A percentile compares a stretch with the other conserved stretches of the same genome.
phyloP scores from a whole-genome alignment of 2,888 invertebrate genomes.

The Megaustenia siamemsis region DNA sequence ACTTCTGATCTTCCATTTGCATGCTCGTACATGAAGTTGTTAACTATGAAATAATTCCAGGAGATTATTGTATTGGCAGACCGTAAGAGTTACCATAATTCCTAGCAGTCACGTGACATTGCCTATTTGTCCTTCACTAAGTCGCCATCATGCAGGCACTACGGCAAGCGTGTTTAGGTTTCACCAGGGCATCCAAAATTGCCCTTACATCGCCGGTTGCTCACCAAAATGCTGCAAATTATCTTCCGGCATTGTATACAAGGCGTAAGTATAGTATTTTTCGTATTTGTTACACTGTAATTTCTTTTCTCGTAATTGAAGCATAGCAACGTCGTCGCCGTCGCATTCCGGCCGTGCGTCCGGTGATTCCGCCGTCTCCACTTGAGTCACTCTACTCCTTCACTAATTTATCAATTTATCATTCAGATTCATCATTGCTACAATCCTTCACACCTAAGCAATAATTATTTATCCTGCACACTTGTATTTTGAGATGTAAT shows the following conservation, averaged over 20 bases:
- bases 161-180: slow-evolving; percentile 83
- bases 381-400: too few species aligned
- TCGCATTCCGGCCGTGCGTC: too few species aligned
- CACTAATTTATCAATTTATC: too few species aligned
- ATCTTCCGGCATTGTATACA: slow-evolving; percentile 81
- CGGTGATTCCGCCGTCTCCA: too few species aligned
- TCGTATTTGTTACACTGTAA: neutral
- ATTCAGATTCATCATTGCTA: too few species aligned
- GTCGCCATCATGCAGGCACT: slow-evolving; percentile 84
- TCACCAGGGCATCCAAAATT: slow-evolving; percentile 83
- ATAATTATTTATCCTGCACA: too few species aligned
- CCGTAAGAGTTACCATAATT: slow-evolving; percentile 14
- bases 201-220: slow-evolving; percentile 80
- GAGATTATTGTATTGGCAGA: neutral
- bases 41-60: neutral
- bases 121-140: slow-evolving; percentile 55
- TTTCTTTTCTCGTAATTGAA: neutral
- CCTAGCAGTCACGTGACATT: neutral
- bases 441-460: too few species aligned
- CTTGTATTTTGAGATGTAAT: too few species aligned
- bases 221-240: slow-evolving; percentile 82
- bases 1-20: too few species aligned
- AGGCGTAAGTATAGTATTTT: slow-evolving; percentile 82
- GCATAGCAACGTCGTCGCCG: too few species aligned
- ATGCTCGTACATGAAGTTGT: too few species aligned